Base-by-base conservation (phyloP, 2,888 invertebrate genomes). In the Drosophila barbarae region DNA sequence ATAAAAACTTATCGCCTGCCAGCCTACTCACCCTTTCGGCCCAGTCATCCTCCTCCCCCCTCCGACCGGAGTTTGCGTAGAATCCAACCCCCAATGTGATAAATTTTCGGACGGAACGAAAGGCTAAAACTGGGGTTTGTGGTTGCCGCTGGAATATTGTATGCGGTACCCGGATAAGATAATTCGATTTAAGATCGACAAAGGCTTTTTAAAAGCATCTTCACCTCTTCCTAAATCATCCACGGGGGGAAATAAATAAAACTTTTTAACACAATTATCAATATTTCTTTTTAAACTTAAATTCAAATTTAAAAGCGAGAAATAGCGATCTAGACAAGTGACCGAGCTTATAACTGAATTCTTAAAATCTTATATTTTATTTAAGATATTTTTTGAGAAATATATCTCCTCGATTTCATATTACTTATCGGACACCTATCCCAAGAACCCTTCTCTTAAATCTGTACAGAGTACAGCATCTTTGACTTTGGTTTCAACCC, bases 1-100 rank as follows among this genome's bases (percentile, higher is more conserved):
- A 82, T 85, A 77, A 85, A 82, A 82, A 84, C 85, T 84, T 82
- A 85, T 81, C 82, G 84, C 78, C 82, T 66, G 76, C 72, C 53
- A 30, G 44, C 15, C 35, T 52, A 36, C 49, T 51, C 57, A 53
- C 50, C 56, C 53, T 15, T 21, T 32, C 13, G 35, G 18, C 21
- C 42, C 30, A 41, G 38, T 26, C 18, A 12, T 5, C 53, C 47
- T 32, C 46, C 46, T 32, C 54, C 50, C 50, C n/a, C 38, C 13
- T 26, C 34, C 13, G 23, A 5, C 56, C 44, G n/a, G 50, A 49
- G 64, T 68, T 69, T 60, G 69, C 63, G 50, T 71, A 9, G 36
- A 76, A 69, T 71, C 69, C 84, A 81, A 85, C 81, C 81, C 57
- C 72, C 70, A 59, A 60, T 51, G 51, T 51, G 36, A 51, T 63